Percentiles rank a stretch among this genome's conserved stretches.
These are phyloP conservation scores for Craseonycteris thonglongyai DNA, from an alignment of 2,113 vertebrate species.

Conservation along the genomic window DNA sequence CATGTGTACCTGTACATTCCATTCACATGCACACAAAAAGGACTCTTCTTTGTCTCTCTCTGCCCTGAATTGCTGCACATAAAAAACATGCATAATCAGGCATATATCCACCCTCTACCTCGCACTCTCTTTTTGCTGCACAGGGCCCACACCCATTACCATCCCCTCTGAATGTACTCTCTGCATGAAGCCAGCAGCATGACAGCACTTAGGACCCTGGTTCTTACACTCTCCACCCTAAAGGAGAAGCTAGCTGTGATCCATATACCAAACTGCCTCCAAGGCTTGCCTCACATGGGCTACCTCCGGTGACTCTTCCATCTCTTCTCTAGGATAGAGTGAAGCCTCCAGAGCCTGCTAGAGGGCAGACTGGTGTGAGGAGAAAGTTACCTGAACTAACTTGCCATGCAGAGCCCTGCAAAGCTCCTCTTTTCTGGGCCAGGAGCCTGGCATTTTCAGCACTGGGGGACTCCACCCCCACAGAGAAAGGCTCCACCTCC, in stretches of 20 bases:
- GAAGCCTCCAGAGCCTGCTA: not conserved
- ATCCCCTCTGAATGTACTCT: not conserved
- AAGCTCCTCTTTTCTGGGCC: slow-evolving; percentile 80
- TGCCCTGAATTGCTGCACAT: not conserved
- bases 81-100: slow-evolving; percentile 4
- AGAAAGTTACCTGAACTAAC: slow-evolving; percentile 81
- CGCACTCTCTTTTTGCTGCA: not conserved
- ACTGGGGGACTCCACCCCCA: slow-evolving; percentile 73
- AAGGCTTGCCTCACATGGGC: not conserved
- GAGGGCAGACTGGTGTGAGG: not conserved
- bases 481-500: slow-evolving; percentile 58
- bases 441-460: slow-evolving; percentile 61
- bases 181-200: not conserved
- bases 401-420: slow-evolving; percentile 91
- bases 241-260: not conserved
- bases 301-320: not conserved
- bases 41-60: not conserved
- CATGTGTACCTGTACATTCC: not conserved
- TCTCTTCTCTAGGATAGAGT: not conserved
- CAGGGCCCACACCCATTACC: not conserved
- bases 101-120: not conserved
- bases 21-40: no score
- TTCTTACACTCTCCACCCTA: not conserved
- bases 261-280: not conserved
- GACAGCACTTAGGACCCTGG: not conserved